Evolutionary conservation across 30 jellyfish, hydroid and myxozoan genomes (phyloP).

Genomic region (Calvadosia cruxmelitensis): DNA sequence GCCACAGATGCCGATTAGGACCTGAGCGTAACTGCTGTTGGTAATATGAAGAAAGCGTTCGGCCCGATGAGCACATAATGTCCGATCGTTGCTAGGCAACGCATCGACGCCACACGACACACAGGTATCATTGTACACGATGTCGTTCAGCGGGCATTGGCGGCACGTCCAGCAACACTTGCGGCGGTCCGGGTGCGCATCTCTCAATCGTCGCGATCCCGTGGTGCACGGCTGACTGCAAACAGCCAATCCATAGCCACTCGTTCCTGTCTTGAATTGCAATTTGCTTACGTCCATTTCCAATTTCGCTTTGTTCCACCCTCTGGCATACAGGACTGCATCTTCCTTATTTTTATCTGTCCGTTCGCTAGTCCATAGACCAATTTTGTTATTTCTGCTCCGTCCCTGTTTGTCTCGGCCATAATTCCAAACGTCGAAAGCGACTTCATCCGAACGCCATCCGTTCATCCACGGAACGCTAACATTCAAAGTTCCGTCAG

Average conservation of each 20-base stretch:
- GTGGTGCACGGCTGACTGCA: conserved; percentile 52
- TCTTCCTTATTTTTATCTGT: neutral
- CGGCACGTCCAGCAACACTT: conserved; percentile 83
- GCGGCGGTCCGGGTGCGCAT: conserved; percentile 12
- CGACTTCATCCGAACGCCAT: neutral
- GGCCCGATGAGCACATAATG: conserved; percentile 28
- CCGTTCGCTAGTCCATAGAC: neutral
- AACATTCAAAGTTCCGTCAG: conserved; percentile 58
- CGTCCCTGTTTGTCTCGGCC: neutral
- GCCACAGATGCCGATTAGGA: conserved; percentile 21
- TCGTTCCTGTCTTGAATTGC: neutral
- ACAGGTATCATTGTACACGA: conserved; percentile 36
- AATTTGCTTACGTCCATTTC: neutral
- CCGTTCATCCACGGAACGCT: conserved; percentile 18
- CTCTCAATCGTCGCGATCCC: conserved; percentile 22
- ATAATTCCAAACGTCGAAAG: neutral
- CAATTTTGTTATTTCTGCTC: neutral
- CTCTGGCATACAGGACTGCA: neutral
- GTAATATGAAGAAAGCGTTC: conserved; percentile 3
- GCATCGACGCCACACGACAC: conserved; percentile 25
- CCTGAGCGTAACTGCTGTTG: conserved; percentile 2
- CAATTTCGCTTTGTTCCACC: neutral
- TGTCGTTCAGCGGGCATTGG: conserved; percentile 21
- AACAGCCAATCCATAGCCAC: conserved; percentile 13
- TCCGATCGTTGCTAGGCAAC: conserved; percentile 19